phyloP scores from a whole-genome alignment of 2,888 invertebrate genomes.

The Gerris lacustris region DNA sequence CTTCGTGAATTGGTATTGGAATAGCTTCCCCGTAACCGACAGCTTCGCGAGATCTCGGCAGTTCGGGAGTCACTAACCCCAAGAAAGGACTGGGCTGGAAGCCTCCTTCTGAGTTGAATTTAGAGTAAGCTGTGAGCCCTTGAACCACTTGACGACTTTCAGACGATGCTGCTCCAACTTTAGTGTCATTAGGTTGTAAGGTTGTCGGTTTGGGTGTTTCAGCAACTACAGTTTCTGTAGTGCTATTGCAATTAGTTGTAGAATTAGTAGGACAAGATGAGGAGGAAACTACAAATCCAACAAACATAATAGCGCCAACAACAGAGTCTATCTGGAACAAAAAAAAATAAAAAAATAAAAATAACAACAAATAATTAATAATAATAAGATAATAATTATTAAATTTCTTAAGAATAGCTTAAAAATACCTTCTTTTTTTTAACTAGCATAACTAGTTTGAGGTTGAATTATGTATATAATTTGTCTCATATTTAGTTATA shows the following conservation, averaged over 20 bases:
- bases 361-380: no score
- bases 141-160: not conserved
- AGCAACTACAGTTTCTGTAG: not conserved
- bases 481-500: no score
- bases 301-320: no score
- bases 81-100: conserved; percentile 6
- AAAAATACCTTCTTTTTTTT: no score
- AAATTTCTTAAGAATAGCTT: no score
- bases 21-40: conserved; percentile 7
- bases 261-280: not conserved
- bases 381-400: no score
- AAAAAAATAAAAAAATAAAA: no score
- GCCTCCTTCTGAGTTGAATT: not conserved
- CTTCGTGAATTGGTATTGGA: not conserved
- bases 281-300: no score
- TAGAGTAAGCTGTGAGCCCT: not conserved
- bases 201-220: not conserved
- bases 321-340: no score
- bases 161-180: conserved; percentile 7
- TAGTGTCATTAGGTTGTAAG: not conserved
- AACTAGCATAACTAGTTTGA: no score
- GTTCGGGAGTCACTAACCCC: not conserved
- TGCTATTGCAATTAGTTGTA: not conserved
- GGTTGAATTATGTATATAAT: no score
- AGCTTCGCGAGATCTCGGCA: not conserved